Evolutionary conservation across 2,113 vertebrate species (phyloP).

Genomic region (Sylvilagus bachmani): DNA sequence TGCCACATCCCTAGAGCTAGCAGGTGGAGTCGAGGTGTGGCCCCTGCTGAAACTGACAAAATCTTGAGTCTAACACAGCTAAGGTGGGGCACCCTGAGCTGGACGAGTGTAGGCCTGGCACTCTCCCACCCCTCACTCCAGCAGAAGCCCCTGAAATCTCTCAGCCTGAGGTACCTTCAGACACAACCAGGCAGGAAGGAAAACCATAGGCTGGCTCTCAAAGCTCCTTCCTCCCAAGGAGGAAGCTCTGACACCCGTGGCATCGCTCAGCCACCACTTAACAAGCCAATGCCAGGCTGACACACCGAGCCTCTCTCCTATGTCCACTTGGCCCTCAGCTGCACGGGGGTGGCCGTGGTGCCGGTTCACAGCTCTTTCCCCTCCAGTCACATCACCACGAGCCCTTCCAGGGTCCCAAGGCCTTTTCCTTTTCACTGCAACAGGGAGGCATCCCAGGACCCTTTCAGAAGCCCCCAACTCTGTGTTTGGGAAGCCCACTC

Average conservation of each 20-base stretch:
- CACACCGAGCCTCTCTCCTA: neutral
- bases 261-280: neutral
- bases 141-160: neutral
- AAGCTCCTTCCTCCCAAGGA: neutral
- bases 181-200: neutral
- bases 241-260: neutral
- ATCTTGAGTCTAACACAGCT: neutral
- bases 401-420: neutral
- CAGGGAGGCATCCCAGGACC: neutral
- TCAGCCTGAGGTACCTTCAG: neutral
- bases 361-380: neutral
- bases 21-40: neutral
- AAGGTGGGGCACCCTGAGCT: neutral
- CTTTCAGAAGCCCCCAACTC: neutral
- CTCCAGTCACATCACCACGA: neutral
- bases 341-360: fast-evolving
- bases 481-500: neutral
- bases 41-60: neutral
- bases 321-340: neutral
- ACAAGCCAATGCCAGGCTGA: neutral
- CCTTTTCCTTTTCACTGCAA: neutral
- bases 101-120: neutral
- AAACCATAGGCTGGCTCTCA: neutral
- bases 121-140: neutral
- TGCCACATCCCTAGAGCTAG: fast-evolving